These are phyloP conservation scores for Reinhardtius hippoglossoides DNA, from an alignment of 2,113 vertebrate genomes.

Conservation along the genomic window DNA sequence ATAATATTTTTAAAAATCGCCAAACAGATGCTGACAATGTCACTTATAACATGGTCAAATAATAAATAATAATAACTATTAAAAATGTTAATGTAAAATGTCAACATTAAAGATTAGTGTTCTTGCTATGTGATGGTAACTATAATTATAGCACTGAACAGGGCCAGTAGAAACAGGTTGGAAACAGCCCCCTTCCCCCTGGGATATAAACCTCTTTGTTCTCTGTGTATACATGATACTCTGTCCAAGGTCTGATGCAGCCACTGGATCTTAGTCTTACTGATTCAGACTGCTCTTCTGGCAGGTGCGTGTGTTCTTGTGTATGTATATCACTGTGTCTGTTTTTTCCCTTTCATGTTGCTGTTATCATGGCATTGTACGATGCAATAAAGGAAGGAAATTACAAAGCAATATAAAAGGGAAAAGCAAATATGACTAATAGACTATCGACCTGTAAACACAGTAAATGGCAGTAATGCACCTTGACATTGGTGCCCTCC, in stretches of 20 bases:
- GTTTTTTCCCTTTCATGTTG: background rate
- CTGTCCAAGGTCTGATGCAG: slow-evolving; percentile 36
- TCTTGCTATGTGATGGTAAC: background rate
- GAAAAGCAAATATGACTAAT: background rate
- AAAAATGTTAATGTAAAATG: no score
- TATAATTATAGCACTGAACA: slow-evolving; percentile 1
- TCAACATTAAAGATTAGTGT: background rate
- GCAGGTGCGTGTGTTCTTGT: slow-evolving; percentile 48
- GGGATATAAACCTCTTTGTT: slow-evolving; percentile 58
- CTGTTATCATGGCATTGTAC: background rate
- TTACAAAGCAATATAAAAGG: background rate
- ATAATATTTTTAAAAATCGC: no score
- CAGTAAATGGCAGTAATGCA: no score
- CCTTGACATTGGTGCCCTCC: no score
- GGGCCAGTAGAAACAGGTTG: slow-evolving; percentile 36
- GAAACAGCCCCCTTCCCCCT: slow-evolving; percentile 18
- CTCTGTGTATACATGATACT: slow-evolving; percentile 48
- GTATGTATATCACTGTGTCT: background rate
- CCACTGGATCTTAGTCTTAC: slow-evolving; percentile 25
- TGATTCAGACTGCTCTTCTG: slow-evolving; percentile 22
- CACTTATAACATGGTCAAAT: background rate
- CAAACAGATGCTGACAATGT: background rate
- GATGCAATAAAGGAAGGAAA: slow-evolving; percentile 5
- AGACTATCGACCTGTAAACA: no score
- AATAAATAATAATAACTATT: no score